phyloP scores from a whole-genome alignment of 2,797 vertebrate species.

The Pristis pectinata region DNA sequence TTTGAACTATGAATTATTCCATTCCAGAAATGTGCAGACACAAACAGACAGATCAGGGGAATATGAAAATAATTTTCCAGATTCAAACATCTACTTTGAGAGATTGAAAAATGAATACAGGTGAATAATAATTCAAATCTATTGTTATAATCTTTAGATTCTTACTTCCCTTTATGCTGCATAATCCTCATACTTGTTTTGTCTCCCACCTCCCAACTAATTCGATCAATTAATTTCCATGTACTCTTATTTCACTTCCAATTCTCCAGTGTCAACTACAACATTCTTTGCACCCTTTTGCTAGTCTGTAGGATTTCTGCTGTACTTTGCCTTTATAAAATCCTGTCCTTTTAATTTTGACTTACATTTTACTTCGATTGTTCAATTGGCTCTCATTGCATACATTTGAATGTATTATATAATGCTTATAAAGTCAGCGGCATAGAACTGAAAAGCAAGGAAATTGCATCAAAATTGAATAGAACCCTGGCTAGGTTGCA shows the following conservation, averaged over 20 bases:
- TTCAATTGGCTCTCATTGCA: too few relatives aligned
- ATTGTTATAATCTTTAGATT: not conserved
- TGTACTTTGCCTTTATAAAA: too few relatives aligned
- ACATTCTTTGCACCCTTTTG: too few relatives aligned
- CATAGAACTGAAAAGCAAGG: not conserved
- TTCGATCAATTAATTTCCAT: not conserved
- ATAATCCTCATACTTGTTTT: not conserved
- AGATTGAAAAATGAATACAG: constrained; percentile 41
- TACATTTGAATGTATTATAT: too few relatives aligned
- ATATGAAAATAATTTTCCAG: constrained; percentile 40
- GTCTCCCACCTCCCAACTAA: not conserved
- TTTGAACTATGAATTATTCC: constrained; percentile 16
- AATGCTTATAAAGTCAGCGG: too few relatives aligned
- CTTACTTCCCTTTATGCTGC: not conserved
- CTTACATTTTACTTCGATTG: too few relatives aligned
- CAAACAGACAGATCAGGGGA: constrained; percentile 39
- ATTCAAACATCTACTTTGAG: constrained; percentile 39
- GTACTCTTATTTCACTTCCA: not conserved
- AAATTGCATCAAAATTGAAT: too few relatives aligned
- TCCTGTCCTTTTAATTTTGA: too few relatives aligned
- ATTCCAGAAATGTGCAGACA: constrained; percentile 40
- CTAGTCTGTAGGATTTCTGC: too few relatives aligned
- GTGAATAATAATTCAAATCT: constrained; percentile 38
- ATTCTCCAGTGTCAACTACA: not conserved
- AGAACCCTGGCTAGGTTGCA: not conserved